Evolutionary conservation across 2,797 vertebrate genomes (phyloP), one percentile per base, ranked within the genome.

Genomic region (Triplophysa yarkandensis): DNA sequence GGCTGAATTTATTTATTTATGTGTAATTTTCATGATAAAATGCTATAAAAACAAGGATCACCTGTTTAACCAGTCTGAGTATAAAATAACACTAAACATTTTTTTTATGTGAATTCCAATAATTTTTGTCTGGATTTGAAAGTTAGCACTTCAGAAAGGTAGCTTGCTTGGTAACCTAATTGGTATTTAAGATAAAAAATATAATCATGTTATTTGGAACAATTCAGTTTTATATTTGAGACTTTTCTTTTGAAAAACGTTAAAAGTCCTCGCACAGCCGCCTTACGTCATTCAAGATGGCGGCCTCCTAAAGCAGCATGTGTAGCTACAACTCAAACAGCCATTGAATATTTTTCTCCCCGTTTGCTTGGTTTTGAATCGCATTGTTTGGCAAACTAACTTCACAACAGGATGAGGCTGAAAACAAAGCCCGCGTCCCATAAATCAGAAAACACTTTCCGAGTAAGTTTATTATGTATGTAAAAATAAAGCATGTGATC

Each of bases 401-500:
- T n/a, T 63, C 54, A 67, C 52, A 6, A 76, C 9, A 86, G 86
- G 80, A 98, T 98, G 97, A 98, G 95, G 92, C 85, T 88, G 3
- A 98, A 96, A 75, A 89, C 86, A n/a, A 98, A 95, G 68, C 92
- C 96, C 1, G 83, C 93, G 34, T 91, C 94, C 70, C 96, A 97
- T 85, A 98, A 95, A 87, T 90, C 94, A 2, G 93, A 94, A 82
- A 99, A 98, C 84, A 98, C 95, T 0, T 92, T 87, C 87, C 90
- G 93, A 94, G 97, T 99, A 85, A 96, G 93, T 78, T 71, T 46
- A n/a, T 21, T 4, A 27, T n/a, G 2, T 13, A 10, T 11, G 36
- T 3, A 11, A 8, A 8, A 5, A 3, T 41, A 8, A 2, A 66
- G 23, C 63, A 17, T 36, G 17, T 28, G 61, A 8, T 8, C 28